Conservation (phyloP, 2,113 vertebrate species). For the Odobenus rosmarus region DNA sequence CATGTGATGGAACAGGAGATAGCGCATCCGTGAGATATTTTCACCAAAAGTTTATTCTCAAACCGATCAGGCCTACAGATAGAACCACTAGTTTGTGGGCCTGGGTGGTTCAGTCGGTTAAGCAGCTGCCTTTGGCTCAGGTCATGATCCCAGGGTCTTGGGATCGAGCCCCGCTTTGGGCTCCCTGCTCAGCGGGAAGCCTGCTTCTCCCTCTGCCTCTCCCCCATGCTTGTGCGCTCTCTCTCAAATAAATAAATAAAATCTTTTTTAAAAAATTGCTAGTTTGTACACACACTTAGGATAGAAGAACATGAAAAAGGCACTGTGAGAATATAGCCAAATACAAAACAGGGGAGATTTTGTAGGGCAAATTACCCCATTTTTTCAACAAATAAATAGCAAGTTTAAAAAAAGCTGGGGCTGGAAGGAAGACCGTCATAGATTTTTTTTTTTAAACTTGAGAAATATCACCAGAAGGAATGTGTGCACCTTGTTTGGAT, state of each 20-base stretch:
- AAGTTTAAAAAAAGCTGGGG: not conserved
- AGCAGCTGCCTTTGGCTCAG: not conserved
- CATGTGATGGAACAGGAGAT: not conserved
- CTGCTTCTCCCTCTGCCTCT: no score
- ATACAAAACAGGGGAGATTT: not conserved
- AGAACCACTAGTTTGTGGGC: not conserved
- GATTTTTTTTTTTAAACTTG: not conserved
- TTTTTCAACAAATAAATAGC: constrained; percentile 9
- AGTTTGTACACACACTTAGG: not conserved
- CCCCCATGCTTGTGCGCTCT: no score
- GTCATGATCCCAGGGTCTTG: no score
- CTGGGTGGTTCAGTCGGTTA: not conserved
- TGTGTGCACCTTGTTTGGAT: not conserved
- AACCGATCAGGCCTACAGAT: not conserved
- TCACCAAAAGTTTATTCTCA: not conserved
- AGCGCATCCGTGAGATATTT: not conserved
- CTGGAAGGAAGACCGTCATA: not conserved
- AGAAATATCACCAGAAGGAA: not conserved
- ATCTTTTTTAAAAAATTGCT: no score
- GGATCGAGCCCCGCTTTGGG: no score
- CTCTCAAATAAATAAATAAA: no score
- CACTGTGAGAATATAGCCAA: not conserved
- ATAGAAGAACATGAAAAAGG: not conserved
- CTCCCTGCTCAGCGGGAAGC: no score
- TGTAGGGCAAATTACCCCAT: not conserved